Evolutionary conservation across 2,113 vertebrate species (phyloP).

Genomic region (Craseonycteris thonglongyai): DNA sequence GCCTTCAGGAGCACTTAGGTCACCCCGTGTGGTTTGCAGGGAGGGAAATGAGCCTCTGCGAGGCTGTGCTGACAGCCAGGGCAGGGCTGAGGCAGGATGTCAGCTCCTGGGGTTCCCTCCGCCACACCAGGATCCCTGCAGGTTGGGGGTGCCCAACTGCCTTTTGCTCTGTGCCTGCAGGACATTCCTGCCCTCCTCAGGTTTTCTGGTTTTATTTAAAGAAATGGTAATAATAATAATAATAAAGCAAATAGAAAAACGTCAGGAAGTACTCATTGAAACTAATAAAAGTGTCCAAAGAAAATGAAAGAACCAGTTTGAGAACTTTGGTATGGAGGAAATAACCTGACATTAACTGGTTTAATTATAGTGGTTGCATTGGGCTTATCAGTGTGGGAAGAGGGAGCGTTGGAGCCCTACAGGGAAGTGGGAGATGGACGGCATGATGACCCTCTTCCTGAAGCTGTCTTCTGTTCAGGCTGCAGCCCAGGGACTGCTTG

Average conservation of each 20-base stretch:
- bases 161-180: neutral
- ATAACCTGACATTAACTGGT: constrained; percentile 74
- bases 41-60: neutral
- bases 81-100: neutral
- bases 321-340: constrained; percentile 71
- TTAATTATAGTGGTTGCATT: constrained; percentile 73
- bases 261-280: constrained; percentile 65
- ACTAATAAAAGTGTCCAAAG: constrained; percentile 65
- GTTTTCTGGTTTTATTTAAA: constrained; percentile 39
- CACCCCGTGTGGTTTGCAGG: neutral
- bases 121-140: neutral
- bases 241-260: constrained; percentile 42
- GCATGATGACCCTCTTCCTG: constrained; percentile 46
- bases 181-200: constrained; percentile 19
- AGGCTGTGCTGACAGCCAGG: neutral
- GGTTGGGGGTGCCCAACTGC: neutral
- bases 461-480: neutral
- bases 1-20: neutral
- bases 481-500: neutral
- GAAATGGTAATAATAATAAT: no score
- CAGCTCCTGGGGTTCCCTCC: neutral
- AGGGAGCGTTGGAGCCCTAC: constrained; percentile 61
- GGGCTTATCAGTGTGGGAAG: constrained; percentile 74
- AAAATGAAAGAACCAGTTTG: constrained; percentile 74
- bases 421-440: constrained; percentile 63